Evolutionary conservation across 1,140 invertebrate genomes (phyloP), one percentile per base, ranked within the genome.

Genomic region (Lucilia cuprina): DNA sequence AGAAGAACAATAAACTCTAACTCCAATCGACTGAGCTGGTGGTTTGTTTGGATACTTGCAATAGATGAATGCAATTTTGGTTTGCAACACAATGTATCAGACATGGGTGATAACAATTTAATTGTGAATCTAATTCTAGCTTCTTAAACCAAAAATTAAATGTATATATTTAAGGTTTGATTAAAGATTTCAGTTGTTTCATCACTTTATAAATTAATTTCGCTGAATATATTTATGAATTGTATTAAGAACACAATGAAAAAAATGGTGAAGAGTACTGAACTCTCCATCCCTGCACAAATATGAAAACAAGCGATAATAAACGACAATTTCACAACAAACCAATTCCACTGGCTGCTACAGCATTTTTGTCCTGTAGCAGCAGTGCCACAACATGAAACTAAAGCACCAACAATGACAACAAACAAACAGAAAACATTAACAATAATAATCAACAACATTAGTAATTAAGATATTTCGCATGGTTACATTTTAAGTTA

Each of bases 401-500:
- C 41, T 41, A 41, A 41, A 41, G 5, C 41, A 41, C 41, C 41
- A 41, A 41, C 41, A 41, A 41, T 41, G 41, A 41, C 41, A 41
- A 41, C 41, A 41, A 41, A 41, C 41, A 41, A 19, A 19, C 17
- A 49, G 41, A 80, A 49, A 80, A 80, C 77, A 80, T 80, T 80
- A 49, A 80, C 77, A 80, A 80, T 50, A 80, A 80, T 80, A 80
- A 50, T 49, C 77, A 80, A 50, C 77, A 80, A 80, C 77, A 80
- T 80, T 80, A 80, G 77, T 80, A 80, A 80, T 80, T 80, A 80
- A 80, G 77, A 80, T 80, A 80, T 80, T 80, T 80, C 77, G 77
- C 41, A 80, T 80, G 77, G 77, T 80, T 80, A 49, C 77, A 80
- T 49, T 80, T 80, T 19, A 41, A 80, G 77, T 80, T 80, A 12